Evolutionary conservation across 2,797 vertebrate genomes (phyloP), one percentile per base, ranked within the genome.

Genomic region (Melanogrammus aeglefinus): DNA sequence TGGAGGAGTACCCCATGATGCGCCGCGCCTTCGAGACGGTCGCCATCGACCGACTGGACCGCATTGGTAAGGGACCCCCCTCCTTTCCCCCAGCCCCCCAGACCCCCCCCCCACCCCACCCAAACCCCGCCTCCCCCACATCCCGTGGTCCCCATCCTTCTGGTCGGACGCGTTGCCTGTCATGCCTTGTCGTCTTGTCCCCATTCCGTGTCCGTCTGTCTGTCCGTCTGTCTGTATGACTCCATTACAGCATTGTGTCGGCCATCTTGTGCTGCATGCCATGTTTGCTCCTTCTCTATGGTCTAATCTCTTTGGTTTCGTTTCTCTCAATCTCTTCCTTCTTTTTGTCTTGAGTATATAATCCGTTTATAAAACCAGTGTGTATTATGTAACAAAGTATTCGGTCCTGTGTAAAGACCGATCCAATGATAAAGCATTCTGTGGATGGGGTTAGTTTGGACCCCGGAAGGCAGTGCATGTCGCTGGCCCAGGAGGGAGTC

Each of bases 1-100:
- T 99, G 79, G 98, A 99, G 79, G 98, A 99, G 87, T 99, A 99
- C 83, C 98, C 98, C 9, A 99, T 99, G 98, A 99, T 99, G 98
- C 96, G 98, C n/a, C 94, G 97, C 14, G 97, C 97, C 76, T 98
- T 98, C 74, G 97, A 98, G 91, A 98, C 97, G 0, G 97, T 98
- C 16, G 97, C 97, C 86, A 98, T 98, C 35, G 97, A 98, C 88
- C 96, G 98, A 73, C 89, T 99, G 82, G 97, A 99, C 92, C 96
- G 98, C 87, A 99, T 99, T 79, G 98, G 98, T 99, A 97, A 95
- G 95, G 79, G 79, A 79, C 14, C 47, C 66, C 79, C 44, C 24
- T 75, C 57, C 36, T 39, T 75, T 9, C 75, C 24, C n/a, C 8
- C 57, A 10, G 73, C 39, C 73, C 16, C 21, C 75, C 57, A 14